Conservation (phyloP, 2,888 invertebrate genomes). For the Oasisia sp. region DNA sequence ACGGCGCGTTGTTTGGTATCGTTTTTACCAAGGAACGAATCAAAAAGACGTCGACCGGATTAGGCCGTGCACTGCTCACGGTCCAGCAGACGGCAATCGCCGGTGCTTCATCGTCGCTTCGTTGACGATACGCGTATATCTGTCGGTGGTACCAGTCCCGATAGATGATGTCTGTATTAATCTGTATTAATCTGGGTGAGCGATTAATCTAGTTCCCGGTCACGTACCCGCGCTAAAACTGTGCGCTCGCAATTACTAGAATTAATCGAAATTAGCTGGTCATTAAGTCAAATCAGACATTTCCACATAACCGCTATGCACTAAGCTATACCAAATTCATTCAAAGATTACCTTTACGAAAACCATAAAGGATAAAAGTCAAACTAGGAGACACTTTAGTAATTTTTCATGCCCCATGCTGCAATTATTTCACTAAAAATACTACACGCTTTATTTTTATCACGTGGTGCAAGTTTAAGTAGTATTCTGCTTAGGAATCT, state of each 20-base stretch:
- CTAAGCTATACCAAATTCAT: too few species aligned
- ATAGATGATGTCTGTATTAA: neutral
- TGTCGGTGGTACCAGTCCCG: neutral
- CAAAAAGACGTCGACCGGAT: neutral
- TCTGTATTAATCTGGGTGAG: neutral
- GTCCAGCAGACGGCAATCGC: neutral
- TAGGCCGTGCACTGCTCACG: neutral
- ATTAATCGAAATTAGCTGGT: neutral
- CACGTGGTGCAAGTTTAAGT: too few species aligned
- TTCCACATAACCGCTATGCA: neutral
- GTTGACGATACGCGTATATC: neutral
- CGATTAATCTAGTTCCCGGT: neutral
- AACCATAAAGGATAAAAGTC: too few species aligned
- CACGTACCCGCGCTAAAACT: neutral
- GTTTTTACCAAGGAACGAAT: neutral
- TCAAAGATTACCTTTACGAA: too few species aligned
- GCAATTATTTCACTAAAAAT: too few species aligned
- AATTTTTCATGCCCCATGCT: too few species aligned
- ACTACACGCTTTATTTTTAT: too few species aligned
- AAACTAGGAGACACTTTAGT: too few species aligned
- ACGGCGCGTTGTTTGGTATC: neutral
- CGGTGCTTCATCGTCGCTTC: neutral
- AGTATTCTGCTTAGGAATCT: too few species aligned
- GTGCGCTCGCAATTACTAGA: neutral
- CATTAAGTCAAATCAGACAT: neutral